phyloP scores from a whole-genome alignment of 2,888 invertebrate genomes.

The Buathra laborator region DNA sequence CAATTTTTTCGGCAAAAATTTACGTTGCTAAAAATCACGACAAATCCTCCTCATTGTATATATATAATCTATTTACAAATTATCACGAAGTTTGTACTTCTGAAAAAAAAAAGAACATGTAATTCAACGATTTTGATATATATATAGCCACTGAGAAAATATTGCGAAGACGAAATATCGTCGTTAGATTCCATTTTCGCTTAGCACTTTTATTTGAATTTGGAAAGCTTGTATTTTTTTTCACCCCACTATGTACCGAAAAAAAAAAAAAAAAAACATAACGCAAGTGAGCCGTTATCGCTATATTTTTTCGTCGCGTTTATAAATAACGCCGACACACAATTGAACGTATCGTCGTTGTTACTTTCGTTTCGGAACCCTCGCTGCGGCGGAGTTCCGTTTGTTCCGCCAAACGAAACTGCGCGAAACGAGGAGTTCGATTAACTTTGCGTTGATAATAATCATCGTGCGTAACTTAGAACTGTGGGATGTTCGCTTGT shows the following conservation, averaged over 20 bases:
- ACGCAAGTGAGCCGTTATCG: slow-evolving; percentile 3
- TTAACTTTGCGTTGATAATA: slow-evolving; percentile 6
- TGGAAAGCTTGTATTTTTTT: background rate
- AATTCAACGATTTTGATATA: slow-evolving; percentile 55
- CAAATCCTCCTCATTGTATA: slow-evolving; percentile 52
- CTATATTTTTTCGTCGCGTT: slow-evolving; percentile 31
- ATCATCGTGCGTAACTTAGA: slow-evolving; percentile 24
- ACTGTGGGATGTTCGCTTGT: slow-evolving; percentile 34
- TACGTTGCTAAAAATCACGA: slow-evolving; percentile 24
- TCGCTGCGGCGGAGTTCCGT: slow-evolving; percentile 24
- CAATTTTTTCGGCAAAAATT: slow-evolving; percentile 18
- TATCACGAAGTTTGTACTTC: slow-evolving; percentile 65
- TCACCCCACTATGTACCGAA: background rate
- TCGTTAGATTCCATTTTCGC: slow-evolving; percentile 10
- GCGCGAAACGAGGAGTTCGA: slow-evolving; percentile 8
- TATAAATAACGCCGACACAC: slow-evolving; percentile 14
- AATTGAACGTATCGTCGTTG: slow-evolving; percentile 34
- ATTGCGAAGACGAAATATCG: slow-evolving; percentile 26
- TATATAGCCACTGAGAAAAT: slow-evolving; percentile 50
- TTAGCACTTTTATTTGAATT: slow-evolving; percentile 24
- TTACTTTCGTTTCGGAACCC: slow-evolving; percentile 33
- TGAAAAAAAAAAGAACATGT: slow-evolving; percentile 12
- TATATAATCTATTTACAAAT: slow-evolving; percentile 53
- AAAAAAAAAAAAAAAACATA: background rate
- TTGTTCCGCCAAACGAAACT: slow-evolving; percentile 11